These are phyloP conservation scores for Nesidiocoris tenuis DNA, from an alignment of 2,888 invertebrate species.

Conservation along the genomic window DNA sequence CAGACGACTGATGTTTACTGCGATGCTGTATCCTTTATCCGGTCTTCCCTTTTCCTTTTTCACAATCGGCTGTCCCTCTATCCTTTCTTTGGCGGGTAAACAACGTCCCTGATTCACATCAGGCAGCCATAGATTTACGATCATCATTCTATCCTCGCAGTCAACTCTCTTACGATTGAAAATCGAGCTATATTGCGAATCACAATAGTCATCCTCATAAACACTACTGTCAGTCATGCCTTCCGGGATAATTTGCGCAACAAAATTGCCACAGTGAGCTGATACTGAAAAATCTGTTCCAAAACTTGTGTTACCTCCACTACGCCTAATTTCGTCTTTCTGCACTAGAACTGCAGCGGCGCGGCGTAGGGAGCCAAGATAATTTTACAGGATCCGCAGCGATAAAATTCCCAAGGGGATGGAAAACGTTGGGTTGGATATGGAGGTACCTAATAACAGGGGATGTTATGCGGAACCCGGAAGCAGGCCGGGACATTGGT, in stretches of 20 bases:
- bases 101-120: not conserved
- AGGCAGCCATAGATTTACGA: not conserved
- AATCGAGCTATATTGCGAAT: too few relatives aligned
- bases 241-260: too few relatives aligned
- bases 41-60: not conserved
- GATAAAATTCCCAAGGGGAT: not conserved
- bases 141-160: too few relatives aligned
- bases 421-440: not conserved
- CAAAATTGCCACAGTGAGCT: too few relatives aligned
- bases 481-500: not conserved
- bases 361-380: not conserved
- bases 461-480: slow-evolving; percentile 14
- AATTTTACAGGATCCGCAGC: slow-evolving; percentile 29
- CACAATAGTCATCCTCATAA: too few relatives aligned
- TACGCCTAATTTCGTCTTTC: too few relatives aligned
- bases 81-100: not conserved
- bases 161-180: too few relatives aligned
- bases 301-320: too few relatives aligned
- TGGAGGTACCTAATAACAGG: too few relatives aligned
- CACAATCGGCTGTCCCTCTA: not conserved
- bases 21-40: not conserved
- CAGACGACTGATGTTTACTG: not conserved
- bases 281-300: too few relatives aligned
- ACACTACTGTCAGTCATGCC: too few relatives aligned
- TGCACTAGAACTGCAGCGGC: too few relatives aligned